A percentile compares a stretch with the other conserved stretches of the same genome.
Conservation (phyloP, 2,113 vertebrate species). For the Odocoileus virginianus region DNA sequence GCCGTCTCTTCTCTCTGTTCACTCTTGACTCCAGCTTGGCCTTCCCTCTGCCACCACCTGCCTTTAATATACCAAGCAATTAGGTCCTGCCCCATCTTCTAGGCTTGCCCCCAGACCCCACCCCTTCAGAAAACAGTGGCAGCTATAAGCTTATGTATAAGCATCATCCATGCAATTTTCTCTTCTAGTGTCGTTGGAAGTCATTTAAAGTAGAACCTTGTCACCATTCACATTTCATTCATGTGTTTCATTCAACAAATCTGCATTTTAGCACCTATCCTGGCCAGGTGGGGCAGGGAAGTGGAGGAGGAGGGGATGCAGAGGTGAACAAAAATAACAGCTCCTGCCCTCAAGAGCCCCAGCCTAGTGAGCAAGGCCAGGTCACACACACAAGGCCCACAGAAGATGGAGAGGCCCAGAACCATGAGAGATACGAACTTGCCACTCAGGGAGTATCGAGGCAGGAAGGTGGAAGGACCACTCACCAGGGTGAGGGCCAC, state of each 20-base stretch:
- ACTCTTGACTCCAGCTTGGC: not conserved
- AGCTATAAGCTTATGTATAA: not conserved
- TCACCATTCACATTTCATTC: slow-evolving; percentile 76
- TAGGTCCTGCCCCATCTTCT: not conserved
- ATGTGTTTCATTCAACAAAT: slow-evolving; percentile 67
- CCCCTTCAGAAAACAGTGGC: not conserved
- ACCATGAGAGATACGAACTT: not conserved
- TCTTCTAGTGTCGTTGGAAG: slow-evolving; percentile 23
- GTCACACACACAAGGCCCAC: not conserved
- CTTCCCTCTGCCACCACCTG: not conserved
- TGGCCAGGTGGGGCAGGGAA: not conserved
- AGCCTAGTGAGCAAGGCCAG: not conserved
- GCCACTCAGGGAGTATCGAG: not conserved
- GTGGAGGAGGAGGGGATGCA: not conserved
- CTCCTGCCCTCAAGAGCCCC: not conserved
- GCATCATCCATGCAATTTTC: not conserved
- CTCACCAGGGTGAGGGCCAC: not conserved
- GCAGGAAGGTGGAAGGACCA: not conserved
- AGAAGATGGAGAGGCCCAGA: not conserved
- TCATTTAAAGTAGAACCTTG: slow-evolving; percentile 45
- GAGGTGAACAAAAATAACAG: not conserved
- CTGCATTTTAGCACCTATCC: slow-evolving; percentile 20
- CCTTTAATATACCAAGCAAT: not conserved
- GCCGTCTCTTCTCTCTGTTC: not conserved
- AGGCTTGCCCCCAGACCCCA: not conserved